Percentiles rank a stretch among this genome's conserved stretches.
These are phyloP conservation scores for Leptopterna dolabrata DNA, from an alignment of 2,888 invertebrate genomes.

Conservation along the genomic window DNA sequence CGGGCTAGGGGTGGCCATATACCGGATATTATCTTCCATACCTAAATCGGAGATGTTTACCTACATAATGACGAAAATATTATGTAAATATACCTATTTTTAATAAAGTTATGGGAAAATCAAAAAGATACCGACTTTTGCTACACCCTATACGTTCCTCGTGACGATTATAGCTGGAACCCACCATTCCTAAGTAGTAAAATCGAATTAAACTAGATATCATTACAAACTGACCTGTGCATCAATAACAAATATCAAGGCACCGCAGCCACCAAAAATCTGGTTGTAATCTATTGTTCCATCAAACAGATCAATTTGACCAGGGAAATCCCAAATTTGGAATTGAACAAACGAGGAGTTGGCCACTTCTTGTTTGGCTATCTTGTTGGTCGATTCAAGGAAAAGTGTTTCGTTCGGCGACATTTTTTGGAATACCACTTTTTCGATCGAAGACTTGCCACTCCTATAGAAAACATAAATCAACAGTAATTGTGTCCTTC, in stretches of 20 bases:
- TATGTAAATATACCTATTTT: too few species aligned
- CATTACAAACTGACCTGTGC: constrained; percentile 76
- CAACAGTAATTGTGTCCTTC: too few species aligned
- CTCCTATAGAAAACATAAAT: constrained; percentile 75
- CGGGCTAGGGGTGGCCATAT: too few species aligned
- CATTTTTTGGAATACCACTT: constrained; percentile 99
- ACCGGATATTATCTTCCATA: too few species aligned
- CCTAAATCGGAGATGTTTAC: too few species aligned
- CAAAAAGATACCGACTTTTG: too few species aligned
- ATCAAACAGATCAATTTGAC: constrained; percentile 98
- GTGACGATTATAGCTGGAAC: too few species aligned
- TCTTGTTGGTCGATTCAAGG: constrained; percentile 97
- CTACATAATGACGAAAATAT: too few species aligned
- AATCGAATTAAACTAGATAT: too few species aligned
- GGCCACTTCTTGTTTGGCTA: constrained; percentile 97
- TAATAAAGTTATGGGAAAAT: too few species aligned
- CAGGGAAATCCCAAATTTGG: constrained; percentile 99
- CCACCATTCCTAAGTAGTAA: too few species aligned
- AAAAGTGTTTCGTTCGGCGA: constrained; percentile 99
- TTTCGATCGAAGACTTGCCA: constrained; percentile 98
- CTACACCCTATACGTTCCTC: too few species aligned
- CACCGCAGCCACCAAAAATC: constrained; percentile 97
- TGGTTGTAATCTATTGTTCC: constrained; percentile 94
- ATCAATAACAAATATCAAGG: constrained; percentile 98
- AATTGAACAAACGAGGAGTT: constrained; percentile 98